Base-by-base conservation (phyloP, 2,797 vertebrate species). In the Karalla daura region DNA sequence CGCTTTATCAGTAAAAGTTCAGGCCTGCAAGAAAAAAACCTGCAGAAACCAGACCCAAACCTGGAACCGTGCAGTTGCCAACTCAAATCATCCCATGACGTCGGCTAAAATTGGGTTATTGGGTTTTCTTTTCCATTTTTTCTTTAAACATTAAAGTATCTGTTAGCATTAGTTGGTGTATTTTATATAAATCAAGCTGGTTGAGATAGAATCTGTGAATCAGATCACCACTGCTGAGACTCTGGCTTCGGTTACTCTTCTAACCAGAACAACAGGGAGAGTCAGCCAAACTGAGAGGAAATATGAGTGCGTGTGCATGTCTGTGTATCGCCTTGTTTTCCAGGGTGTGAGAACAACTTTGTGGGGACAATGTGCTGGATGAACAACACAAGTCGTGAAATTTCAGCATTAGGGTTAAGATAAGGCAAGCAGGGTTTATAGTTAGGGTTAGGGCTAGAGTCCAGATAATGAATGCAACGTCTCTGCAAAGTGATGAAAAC, bases 241-340 rank as follows among this genome's bases (percentile, higher is more conserved):
- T 76, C 46, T 66, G 74, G 64, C 47, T 69, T 74, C 18, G 62
- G 20, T 74, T 62, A 44, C 66, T 55, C 54, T 55, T 15, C 52
- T 54, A 44, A 63, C 50, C n/a, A 36, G 18, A 10, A 56, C 47
- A 24, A 33, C 35, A 47, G 55, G 9, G 32, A 63, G 56, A 81
- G 60, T 86, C 55, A 81, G 73, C 69, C 76, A 67, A 73, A 78
- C 71, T 86, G 73, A 86, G 65, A 47, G 65, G 61, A 81, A 72
- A 72, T 65, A 72, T 60, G 28, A 86, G 27, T 53, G 60, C 24
- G 47, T 70, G 52, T 50, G 46, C 23, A 50, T 3, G 28, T 30
- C 10, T 30, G 28, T 30, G 28, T 30, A 9, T 30, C n/a, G n/a
- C n/a, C n/a, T n/a, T n/a, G n/a, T n/a, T n/a, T n/a, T n/a, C n/a